Conservation (phyloP, 30 jellyfish, hydroid and myxozoan species). For the Hydractinia symbiolongicarpus region DNA sequence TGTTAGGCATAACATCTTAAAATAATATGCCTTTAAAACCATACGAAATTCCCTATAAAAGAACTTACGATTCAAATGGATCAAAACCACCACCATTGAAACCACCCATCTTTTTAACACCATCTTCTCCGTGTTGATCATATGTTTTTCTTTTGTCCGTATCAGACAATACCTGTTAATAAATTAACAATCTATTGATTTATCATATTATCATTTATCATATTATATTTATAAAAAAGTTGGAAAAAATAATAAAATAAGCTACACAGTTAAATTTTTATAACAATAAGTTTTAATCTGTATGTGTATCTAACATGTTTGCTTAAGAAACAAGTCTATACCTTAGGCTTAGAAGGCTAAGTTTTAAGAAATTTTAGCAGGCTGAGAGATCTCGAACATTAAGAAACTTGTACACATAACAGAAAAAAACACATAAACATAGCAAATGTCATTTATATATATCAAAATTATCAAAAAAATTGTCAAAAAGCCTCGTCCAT, state of each 20-base stretch:
- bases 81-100: slow-evolving; percentile 91
- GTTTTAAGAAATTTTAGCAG: no score
- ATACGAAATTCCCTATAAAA: not conserved
- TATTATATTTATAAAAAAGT: not conserved
- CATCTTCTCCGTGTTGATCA: slow-evolving; percentile 97
- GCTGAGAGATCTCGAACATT: no score
- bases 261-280: no score
- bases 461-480: no score
- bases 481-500: no score
- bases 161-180: slow-evolving; percentile 74
- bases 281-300: no score
- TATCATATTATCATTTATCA: not conserved
- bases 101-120: slow-evolving; percentile 97
- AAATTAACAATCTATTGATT: not conserved
- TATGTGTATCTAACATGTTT: no score
- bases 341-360: no score
- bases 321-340: no score
- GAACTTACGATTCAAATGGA: slow-evolving; percentile 91
- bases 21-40: not conserved
- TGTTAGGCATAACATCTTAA: not conserved
- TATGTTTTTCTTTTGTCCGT: slow-evolving; percentile 75
- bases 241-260: not conserved
- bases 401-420: no score
- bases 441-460: no score
- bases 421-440: no score